phyloP scores from a whole-genome alignment of 2,888 invertebrate species.

The Phortica magna region DNA sequence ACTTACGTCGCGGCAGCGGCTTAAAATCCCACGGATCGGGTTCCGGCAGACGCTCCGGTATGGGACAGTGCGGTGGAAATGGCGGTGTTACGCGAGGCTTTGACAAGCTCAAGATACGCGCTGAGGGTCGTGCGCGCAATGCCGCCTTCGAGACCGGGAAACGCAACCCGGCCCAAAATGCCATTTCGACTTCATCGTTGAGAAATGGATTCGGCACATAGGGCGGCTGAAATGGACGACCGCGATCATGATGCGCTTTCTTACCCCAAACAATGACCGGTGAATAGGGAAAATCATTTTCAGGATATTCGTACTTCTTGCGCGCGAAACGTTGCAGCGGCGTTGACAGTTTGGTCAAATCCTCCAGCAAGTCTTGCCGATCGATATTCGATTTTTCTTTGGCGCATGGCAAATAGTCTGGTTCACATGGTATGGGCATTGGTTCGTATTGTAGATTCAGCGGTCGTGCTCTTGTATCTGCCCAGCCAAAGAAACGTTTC shows the following conservation, averaged over 20 bases:
- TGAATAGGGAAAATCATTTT: conserved; percentile 49
- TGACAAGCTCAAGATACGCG: conserved; percentile 61
- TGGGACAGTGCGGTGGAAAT: conserved; percentile 66
- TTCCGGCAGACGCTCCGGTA: conserved; percentile 57
- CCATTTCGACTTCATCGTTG: conserved; percentile 64
- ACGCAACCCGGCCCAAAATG: conserved; percentile 67
- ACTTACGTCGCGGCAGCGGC: conserved; percentile 62
- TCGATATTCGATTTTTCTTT: conserved; percentile 30
- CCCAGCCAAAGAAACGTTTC: conserved; percentile 62
- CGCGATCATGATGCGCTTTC: conserved; percentile 58
- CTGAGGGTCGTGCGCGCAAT: conserved; percentile 58
- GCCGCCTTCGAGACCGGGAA: conserved; percentile 66
- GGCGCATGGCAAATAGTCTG: conserved; percentile 45
- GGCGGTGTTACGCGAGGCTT: conserved; percentile 62
- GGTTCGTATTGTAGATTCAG: conserved; percentile 29
- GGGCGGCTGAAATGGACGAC: conserved; percentile 64
- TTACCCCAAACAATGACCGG: conserved; percentile 60
- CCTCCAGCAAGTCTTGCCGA: conserved; percentile 41
- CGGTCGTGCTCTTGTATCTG: conserved; percentile 50
- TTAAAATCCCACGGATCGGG: conserved; percentile 35
- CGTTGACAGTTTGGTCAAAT: conserved; percentile 48
- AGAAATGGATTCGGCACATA: conserved; percentile 61
- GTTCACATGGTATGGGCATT: conserved; percentile 44
- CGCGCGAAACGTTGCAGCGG: conserved; percentile 53
- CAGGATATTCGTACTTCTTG: conserved; percentile 51